Conservation (phyloP, 2,797 vertebrate species). For the Cossypha dichroa region DNA sequence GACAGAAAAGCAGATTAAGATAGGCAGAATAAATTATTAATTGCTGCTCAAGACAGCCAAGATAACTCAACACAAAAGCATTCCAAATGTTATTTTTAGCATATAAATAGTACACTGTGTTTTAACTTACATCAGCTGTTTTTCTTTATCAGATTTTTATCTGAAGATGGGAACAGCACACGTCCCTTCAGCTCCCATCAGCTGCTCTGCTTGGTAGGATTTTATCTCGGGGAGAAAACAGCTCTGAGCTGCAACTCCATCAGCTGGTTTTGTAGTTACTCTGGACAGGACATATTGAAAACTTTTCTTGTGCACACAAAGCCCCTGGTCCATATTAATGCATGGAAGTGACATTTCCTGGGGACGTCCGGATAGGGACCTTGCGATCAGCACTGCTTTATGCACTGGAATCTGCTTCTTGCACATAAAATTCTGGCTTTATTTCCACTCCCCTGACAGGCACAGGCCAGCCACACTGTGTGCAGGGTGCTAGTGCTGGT, state of each 20-base stretch:
- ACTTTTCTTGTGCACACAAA: constrained; percentile 29
- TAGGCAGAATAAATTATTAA: constrained; percentile 52
- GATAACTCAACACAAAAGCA: constrained; percentile 50
- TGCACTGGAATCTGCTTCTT: neutral
- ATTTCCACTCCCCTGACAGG: neutral
- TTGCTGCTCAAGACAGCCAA: constrained; percentile 33
- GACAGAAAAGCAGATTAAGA: constrained; percentile 18
- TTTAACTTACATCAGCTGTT: constrained; percentile 64
- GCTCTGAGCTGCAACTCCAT: constrained; percentile 2
- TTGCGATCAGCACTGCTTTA: neutral
- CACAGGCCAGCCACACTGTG: neutral
- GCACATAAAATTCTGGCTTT: neutral
- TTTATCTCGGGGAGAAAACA: constrained; percentile 34
- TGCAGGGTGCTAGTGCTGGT: neutral
- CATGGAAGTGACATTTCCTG: constrained; percentile 51
- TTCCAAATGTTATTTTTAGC: constrained; percentile 57
- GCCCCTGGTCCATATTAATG: neutral
- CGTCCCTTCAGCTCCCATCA: neutral
- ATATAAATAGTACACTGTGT: constrained; percentile 50
- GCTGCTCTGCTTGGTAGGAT: constrained; percentile 22
- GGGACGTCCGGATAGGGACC: neutral
- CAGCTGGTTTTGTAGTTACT: constrained; percentile 58
- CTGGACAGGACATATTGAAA: constrained; percentile 3
- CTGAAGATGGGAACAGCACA: constrained; percentile 57
- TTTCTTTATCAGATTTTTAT: constrained; percentile 68